Evolutionary conservation across 1,140 invertebrate species (phyloP).

Genomic region (Patella vulgata): DNA sequence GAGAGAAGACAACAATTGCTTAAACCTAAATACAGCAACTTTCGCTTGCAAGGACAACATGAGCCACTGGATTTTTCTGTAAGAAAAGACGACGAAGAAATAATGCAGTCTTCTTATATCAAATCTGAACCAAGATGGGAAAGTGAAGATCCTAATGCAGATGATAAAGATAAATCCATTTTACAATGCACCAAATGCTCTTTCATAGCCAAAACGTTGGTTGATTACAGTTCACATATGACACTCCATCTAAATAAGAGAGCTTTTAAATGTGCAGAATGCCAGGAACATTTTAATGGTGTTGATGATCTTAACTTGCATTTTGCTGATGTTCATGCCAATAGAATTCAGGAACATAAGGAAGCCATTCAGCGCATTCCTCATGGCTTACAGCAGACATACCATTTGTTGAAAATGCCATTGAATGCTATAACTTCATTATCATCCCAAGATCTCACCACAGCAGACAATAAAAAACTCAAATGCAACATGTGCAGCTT

Average conservation of each 20-base stretch:
- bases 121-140: constrained; percentile 37
- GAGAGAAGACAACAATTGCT: background rate
- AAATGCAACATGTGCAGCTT: constrained; percentile 64
- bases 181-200: constrained; percentile 53
- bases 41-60: constrained; percentile 15
- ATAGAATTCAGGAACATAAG: constrained; percentile 57
- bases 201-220: constrained; percentile 50
- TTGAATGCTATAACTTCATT: constrained; percentile 50
- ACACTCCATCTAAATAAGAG: constrained; percentile 57
- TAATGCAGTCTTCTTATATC: constrained; percentile 7
- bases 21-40: constrained; percentile 5
- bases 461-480: constrained; percentile 46
- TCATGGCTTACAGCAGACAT: constrained; percentile 61
- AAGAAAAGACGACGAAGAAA: constrained; percentile 33
- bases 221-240: constrained; percentile 60
- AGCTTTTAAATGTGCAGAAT: constrained; percentile 62
- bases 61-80: constrained; percentile 61
- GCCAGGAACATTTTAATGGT: constrained; percentile 55
- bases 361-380: constrained; percentile 61
- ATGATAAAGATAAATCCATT: constrained; percentile 11
- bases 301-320: constrained; percentile 61
- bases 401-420: constrained; percentile 61
- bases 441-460: constrained; percentile 42
- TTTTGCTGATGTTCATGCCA: constrained; percentile 50
- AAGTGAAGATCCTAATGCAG: constrained; percentile 12